Evolutionary conservation across 2,888 invertebrate genomes (phyloP), one percentile per base, ranked within the genome.

Genomic region (Protodeltote pygarga): DNA sequence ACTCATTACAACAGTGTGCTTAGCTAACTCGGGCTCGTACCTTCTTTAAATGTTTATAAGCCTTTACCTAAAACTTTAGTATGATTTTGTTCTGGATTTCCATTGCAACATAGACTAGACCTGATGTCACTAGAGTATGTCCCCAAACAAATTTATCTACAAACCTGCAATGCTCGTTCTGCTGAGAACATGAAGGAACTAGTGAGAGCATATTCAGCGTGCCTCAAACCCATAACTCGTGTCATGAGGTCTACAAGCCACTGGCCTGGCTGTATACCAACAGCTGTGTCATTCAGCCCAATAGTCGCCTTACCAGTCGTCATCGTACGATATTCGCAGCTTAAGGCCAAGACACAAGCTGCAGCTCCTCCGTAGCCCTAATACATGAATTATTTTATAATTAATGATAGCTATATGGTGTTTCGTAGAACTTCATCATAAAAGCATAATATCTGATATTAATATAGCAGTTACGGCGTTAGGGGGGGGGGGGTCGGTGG

Each of bases 231-330:
- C 33, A 94, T 82, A 0, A 88, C 85, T 65, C 93, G 93, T 8
- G 73, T 70, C 82, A 93, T 90, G 0, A 92, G 60, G 0, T 85
- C 75, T 64, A 89, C 85, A 51, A 94, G 92, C 95, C 95, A 96
- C 53, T 83, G 81, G 0, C 95, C 94, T 4, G 95, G 95, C 3
- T 93, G 86, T 53, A 96, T 94, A 3, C 96, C 97, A 20, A 97
- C 82, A 53, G 93, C 89, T 0, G 96, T 95, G 87, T 97, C 97
- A 76, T 97, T 97, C 1, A 97, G 80, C 0, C 97, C 97, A 59
- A 97, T 96, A 5, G 93, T 94, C 58, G 46, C 59, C 2, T 51
- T 52, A 2, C 70, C 71, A 2, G 52, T 44, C 1, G 72, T 71
- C 93, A 95, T 94, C 4, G 95, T 89, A 68, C 95, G 90, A 72